Base-by-base conservation (phyloP, 1,140 invertebrate genomes). In the Temnothorax nylanderi region DNA sequence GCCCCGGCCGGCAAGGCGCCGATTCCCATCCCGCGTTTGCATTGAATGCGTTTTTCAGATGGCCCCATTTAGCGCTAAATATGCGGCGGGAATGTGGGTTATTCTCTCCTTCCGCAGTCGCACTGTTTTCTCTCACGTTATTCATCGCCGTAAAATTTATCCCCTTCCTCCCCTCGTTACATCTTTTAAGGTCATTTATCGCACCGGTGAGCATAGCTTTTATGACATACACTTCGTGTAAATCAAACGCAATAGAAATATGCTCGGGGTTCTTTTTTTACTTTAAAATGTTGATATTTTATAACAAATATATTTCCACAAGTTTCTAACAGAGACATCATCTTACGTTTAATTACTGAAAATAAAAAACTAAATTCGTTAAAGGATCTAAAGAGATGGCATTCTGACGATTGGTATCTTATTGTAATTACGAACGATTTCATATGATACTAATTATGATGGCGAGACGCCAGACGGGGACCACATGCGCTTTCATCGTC, bases 1-100 rank as follows among this genome's bases (percentile, higher is more conserved):
- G n/a, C 18, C n/a, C 18, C 18, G 49, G 16, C 16, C 34, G 44
- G 51, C 76, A 4, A 71, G 37, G 21, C 26, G 69, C 21, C 47
- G 41, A 84, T 74, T 82, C 69, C 41, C 80, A 74, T 41, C 67
- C 26, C 41, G 54, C 32, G 80, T 84, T 84, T 75, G 69, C 80
- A 84, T 84, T 84, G 26, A 84, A 84, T 84, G 44, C 18, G 54
- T 75, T 75, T 84, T 84, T 84, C 80, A 74, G 18, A 51, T 37
- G 49, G 37, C 47, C 67, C 21, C 41, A 58, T 58, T 84, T 47
- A 60, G 26, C 67, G 41, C 2, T 64, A 60, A 84, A 62, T 84
- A 62, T 60, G 69, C 69, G 32, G 41, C 69, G 41, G 37, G 78
- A 84, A 84, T 84, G 80, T 74, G 69, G 80, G 80, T 74, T 74